These are phyloP conservation scores for Peromyscus maniculatus DNA, from an alignment of 2,113 vertebrate genomes.

Conservation along the genomic window DNA sequence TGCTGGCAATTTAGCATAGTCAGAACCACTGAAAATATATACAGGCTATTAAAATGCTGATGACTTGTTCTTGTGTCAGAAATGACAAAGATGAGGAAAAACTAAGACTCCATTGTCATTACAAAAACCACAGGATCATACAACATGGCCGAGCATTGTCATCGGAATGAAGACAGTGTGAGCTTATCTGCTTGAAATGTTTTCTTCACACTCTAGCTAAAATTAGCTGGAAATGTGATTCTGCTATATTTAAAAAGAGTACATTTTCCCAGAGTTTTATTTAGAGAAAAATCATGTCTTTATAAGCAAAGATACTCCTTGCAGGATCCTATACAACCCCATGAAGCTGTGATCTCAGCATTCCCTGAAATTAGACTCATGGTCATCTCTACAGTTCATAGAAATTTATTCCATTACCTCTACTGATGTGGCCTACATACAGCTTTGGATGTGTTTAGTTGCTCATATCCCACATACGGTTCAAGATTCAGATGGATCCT, in stretches of 20 bases:
- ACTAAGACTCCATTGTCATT: conserved; percentile 43
- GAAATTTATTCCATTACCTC: neutral
- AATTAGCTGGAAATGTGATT: conserved; percentile 67
- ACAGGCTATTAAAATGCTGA: conserved; percentile 69
- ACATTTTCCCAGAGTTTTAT: neutral
- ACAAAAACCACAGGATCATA: conserved; percentile 46
- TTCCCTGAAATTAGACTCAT: neutral
- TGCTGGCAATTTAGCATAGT: conserved; percentile 70
- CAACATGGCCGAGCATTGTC: neutral
- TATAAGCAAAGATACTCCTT: conserved; percentile 2
- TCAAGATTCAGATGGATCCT: neutral
- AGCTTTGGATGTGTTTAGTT: neutral
- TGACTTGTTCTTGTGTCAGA: conserved; percentile 61
- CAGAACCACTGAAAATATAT: conserved; percentile 67
- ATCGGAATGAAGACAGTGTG: conserved; percentile 56
- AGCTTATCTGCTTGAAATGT: conserved; percentile 57
- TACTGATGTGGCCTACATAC: neutral
- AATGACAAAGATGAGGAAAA: conserved; percentile 48
- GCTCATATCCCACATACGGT: neutral
- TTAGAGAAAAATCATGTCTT: conserved; percentile 46
- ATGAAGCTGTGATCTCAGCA: neutral
- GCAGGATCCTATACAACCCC: neutral
- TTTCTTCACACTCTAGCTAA: conserved; percentile 70
- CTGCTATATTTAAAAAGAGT: conserved; percentile 48
- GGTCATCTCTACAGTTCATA: neutral